Percentiles rank a stretch among this genome's conserved stretches.
These are phyloP conservation scores for Phyllotis vaccarum DNA, from an alignment of 2,797 vertebrate genomes.

Conservation along the genomic window DNA sequence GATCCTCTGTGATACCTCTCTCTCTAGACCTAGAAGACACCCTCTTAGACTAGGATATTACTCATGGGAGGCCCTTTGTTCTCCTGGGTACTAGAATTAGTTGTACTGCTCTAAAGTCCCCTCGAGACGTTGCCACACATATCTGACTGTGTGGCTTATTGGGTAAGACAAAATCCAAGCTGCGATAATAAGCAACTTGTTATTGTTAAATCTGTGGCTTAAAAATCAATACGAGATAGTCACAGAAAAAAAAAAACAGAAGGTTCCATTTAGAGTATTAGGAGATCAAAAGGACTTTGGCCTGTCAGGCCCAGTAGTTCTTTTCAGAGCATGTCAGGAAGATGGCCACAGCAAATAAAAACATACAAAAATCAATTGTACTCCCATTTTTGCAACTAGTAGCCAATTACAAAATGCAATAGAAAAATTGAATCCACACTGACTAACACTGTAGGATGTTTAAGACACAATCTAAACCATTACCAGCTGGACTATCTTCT, in stretches of 20 bases:
- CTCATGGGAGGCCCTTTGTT: background rate
- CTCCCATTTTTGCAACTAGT: background rate
- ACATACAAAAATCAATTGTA: background rate
- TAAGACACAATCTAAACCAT: background rate
- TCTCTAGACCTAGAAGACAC: background rate
- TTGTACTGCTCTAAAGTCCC: no score
- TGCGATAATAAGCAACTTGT: background rate
- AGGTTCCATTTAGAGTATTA: background rate
- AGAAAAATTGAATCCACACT: background rate
- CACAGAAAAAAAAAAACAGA: no score
- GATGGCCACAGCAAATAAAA: background rate
- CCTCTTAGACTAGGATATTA: fast-evolving
- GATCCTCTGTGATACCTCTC: fast-evolving
- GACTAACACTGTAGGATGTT: background rate
- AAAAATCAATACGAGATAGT: background rate
- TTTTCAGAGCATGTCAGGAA: background rate
- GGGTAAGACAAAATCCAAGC: background rate
- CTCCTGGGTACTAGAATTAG: background rate
- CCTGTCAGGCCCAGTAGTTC: background rate
- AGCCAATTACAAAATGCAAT: conserved; percentile 12
- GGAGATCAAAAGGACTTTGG: background rate
- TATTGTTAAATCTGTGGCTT: background rate
- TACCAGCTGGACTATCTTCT: fast-evolving
- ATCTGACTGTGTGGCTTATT: background rate
- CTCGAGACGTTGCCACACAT: fast-evolving